Evolutionary conservation across 2,797 vertebrate genomes (phyloP).

Genomic region (Anguilla pacifica): DNA sequence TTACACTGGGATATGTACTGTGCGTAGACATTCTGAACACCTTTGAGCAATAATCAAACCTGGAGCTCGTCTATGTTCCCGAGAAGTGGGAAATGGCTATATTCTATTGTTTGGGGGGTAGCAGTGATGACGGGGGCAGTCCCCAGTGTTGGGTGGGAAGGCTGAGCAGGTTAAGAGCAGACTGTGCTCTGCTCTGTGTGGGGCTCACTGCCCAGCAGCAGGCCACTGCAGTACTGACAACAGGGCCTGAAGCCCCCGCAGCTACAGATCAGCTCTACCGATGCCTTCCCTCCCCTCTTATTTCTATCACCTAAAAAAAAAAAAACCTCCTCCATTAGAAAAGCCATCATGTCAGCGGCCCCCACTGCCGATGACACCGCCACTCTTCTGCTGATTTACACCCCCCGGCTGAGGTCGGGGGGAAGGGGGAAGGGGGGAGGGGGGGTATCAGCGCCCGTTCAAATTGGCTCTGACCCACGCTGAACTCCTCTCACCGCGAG

Average conservation of each 20-base stretch:
- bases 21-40: not conserved
- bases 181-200: not conserved
- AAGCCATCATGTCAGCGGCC: conserved; percentile 79
- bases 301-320: conserved; percentile 81
- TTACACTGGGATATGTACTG: not conserved
- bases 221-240: conserved; percentile 46
- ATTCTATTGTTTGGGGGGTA: not conserved
- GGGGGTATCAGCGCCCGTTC: conserved; percentile 47
- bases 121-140: not conserved
- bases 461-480: conserved; percentile 64
- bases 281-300: conserved; percentile 81
- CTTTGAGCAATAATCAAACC: not conserved
- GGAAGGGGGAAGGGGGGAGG: conserved; percentile 46
- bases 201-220: conserved; percentile 24
- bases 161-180: not conserved
- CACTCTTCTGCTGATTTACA: conserved; percentile 80
- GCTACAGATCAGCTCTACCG: conserved; percentile 80
- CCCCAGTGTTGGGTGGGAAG: not conserved
- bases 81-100: not conserved
- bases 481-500: conserved; percentile 56
- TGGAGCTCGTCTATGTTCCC: not conserved
- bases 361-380: conserved; percentile 76
- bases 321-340: conserved; percentile 77
- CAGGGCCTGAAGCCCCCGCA: conserved; percentile 63
- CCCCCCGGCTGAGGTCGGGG: conserved; percentile 53